phyloP scores from a whole-genome alignment of 2,113 vertebrate species.

The Vidua chalybeata region DNA sequence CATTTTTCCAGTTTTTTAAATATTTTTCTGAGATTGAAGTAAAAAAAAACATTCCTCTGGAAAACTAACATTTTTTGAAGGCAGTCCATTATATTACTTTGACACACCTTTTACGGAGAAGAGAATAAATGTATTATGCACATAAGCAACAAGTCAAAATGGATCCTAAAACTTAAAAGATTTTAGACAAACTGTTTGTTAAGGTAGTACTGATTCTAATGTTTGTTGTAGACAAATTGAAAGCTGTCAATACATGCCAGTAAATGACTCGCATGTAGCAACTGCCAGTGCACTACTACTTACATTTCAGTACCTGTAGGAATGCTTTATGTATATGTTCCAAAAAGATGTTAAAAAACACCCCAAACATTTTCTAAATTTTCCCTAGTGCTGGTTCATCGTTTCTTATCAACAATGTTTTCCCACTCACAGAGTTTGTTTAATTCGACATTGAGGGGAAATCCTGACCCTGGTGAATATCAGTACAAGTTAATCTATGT shows the following conservation, averaged over 20 bases:
- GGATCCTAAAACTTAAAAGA: neutral
- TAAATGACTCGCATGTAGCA: neutral
- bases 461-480: neutral
- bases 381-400: neutral
- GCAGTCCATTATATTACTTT: neutral
- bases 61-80: neutral
- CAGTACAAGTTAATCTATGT: neutral
- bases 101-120: neutral
- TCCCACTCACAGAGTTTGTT: neutral
- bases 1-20: neutral
- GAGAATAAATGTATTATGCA: neutral
- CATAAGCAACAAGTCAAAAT: neutral
- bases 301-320: neutral
- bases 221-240: neutral
- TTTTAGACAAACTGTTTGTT: neutral
- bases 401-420: neutral
- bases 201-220: neutral
- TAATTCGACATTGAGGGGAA: neutral
- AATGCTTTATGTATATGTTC: neutral
- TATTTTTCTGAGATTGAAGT: neutral
- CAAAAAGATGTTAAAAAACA: neutral
- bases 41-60: neutral
- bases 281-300: neutral
- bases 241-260: neutral
- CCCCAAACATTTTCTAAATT: neutral